Conservation (phyloP, 2,888 invertebrate genomes). For the Congeria kusceri region DNA sequence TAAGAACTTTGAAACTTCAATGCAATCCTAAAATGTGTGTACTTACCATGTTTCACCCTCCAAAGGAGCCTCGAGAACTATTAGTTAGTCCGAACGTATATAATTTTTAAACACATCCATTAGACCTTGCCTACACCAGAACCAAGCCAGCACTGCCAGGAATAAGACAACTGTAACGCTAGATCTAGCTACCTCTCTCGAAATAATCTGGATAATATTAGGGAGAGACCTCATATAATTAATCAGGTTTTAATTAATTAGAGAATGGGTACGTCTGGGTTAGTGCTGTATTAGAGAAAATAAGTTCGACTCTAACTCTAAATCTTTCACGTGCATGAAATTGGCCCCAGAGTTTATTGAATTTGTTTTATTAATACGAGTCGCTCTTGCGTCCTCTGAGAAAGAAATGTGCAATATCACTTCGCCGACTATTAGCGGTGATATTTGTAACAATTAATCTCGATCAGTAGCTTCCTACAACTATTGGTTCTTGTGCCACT, state of each 20-base stretch:
- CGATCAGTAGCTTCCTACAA: slow-evolving; percentile 8
- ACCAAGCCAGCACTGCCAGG: too few species aligned
- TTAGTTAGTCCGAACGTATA: too few species aligned
- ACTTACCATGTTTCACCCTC: too few species aligned
- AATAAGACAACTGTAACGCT: too few species aligned
- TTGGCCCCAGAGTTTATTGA: slow-evolving; percentile 39
- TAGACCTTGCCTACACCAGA: too few species aligned
- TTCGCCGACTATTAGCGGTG: slow-evolving; percentile 51
- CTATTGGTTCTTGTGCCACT: too few species aligned
- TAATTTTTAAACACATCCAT: too few species aligned
- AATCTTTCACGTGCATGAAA: slow-evolving; percentile 34
- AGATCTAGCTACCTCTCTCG: too few species aligned
- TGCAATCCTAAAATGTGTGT: too few species aligned
- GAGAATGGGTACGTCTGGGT: slow-evolving; percentile 5
- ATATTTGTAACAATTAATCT: slow-evolving; percentile 55
- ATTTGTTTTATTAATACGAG: slow-evolving; percentile 47
- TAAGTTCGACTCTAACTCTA: slow-evolving; percentile 42
- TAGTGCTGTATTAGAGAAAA: slow-evolving; percentile 24
- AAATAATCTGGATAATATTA: slow-evolving; percentile 9
- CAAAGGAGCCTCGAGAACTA: too few species aligned
- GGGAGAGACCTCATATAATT: slow-evolving; percentile 27
- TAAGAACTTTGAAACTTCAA: too few species aligned
- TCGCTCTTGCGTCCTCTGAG: slow-evolving; percentile 29
- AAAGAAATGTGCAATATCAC: slow-evolving; percentile 57
- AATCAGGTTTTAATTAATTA: slow-evolving; percentile 51